phyloP scores from a whole-genome alignment of 2,888 invertebrate species.

The Orgyia antiqua region DNA sequence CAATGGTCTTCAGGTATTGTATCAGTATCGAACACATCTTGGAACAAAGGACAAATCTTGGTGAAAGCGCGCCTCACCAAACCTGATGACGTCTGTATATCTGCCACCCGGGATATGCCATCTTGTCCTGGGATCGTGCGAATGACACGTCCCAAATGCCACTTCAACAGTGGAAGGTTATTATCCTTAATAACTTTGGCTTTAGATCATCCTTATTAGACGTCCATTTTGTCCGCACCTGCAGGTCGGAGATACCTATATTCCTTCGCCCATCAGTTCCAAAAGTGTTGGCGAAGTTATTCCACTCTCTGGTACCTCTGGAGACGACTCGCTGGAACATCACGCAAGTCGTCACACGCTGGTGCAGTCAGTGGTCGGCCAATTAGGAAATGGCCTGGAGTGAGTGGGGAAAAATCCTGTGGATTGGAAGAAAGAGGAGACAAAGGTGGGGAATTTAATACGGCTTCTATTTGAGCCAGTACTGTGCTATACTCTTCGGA shows the following conservation, averaged over 20 bases:
- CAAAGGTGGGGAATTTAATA: constrained; percentile 4
- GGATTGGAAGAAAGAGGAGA: neutral
- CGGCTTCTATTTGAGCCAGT: constrained; percentile 1
- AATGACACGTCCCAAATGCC: neutral
- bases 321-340: neutral
- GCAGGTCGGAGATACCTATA: constrained; percentile 5
- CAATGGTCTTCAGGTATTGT: too few relatives aligned
- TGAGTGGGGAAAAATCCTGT: neutral
- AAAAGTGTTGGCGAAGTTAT: too few relatives aligned
- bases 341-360: neutral
- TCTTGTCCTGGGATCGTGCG: neutral
- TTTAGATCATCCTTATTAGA: neutral
- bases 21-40: too few relatives aligned
- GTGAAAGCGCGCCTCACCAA: neutral
- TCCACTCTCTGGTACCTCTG: constrained; percentile 1
- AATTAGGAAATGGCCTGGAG: neutral
- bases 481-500: constrained; percentile 1
- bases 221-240: constrained; percentile 2
- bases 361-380: constrained; percentile 3
- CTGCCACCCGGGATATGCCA: neutral
- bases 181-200: neutral
- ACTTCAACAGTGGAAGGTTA: neutral
- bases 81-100: neutral
- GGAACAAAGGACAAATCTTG: too few relatives aligned
- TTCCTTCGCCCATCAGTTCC: constrained; percentile 3